These are phyloP conservation scores for Phalacrocorax carbo DNA, from an alignment of 2,113 vertebrate species.

Conservation along the genomic window DNA sequence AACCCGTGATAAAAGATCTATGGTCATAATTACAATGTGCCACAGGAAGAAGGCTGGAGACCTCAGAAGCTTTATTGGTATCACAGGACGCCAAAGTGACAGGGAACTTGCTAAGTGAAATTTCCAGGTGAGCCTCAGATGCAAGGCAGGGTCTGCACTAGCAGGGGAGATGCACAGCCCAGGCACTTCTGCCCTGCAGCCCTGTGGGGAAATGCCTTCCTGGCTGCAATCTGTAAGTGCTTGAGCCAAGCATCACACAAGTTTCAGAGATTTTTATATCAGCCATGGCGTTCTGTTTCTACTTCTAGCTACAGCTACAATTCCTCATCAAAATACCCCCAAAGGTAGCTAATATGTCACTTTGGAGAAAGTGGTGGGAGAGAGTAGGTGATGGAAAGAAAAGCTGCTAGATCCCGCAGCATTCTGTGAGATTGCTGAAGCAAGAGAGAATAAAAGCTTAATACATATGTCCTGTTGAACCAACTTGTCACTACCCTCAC, in stretches of 20 bases:
- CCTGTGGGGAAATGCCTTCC: neutral
- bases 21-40: neutral
- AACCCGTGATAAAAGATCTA: neutral
- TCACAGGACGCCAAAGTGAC: neutral
- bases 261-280: neutral
- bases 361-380: neutral
- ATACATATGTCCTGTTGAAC: neutral
- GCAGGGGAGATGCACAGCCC: neutral
- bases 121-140: neutral
- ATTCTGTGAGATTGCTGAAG: neutral
- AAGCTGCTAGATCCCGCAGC: neutral
- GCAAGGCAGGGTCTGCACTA: fast-evolving
- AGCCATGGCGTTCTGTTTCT: neutral
- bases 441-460: neutral
- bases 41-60: neutral
- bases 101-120: neutral
- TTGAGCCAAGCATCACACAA: neutral
- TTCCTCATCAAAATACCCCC: neutral
- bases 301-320: neutral
- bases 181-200: neutral
- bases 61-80: neutral
- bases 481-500: neutral
- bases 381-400: neutral
- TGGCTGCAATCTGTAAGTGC: neutral
- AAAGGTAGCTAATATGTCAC: neutral